Conservation (phyloP, 30 jellyfish, hydroid and myxozoan species). For the Hydractinia echinata region DNA sequence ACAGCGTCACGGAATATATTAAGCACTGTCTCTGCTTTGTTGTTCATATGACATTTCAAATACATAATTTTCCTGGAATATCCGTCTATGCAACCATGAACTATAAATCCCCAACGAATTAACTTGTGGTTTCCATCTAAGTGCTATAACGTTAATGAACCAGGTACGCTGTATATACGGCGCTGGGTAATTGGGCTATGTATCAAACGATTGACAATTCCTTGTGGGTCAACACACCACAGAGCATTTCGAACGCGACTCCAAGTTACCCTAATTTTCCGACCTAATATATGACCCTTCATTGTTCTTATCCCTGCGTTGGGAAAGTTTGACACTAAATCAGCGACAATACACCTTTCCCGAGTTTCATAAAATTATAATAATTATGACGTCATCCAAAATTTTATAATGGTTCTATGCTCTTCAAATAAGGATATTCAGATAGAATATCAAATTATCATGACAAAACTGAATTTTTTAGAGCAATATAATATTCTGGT, state of each 20-base stretch:
- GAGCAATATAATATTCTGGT: too few species aligned
- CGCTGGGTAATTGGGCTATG: constrained; percentile 8
- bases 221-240: constrained; percentile 24
- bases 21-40: constrained; percentile 39
- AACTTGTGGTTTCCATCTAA: constrained; percentile 38
- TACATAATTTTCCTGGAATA: constrained; percentile 29
- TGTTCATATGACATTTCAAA: constrained; percentile 14
- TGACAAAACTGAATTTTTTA: too few species aligned
- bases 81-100: constrained; percentile 50
- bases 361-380: too few species aligned
- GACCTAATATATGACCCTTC: constrained; percentile 12
- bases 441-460: too few species aligned
- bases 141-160: constrained; percentile 38
- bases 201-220: background rate
- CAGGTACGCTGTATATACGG: constrained; percentile 33
- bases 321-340: constrained; percentile 1
- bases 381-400: too few species aligned
- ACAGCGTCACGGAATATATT: constrained; percentile 10
- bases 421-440: too few species aligned
- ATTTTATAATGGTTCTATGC: too few species aligned
- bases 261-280: constrained; percentile 2
- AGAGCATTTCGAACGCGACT: constrained; percentile 1
- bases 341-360: too few species aligned
- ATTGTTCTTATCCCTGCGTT: constrained; percentile 22
- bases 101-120: constrained; percentile 41